Conservation (phyloP, 2,797 vertebrate species). For the Chelonia mydas region DNA sequence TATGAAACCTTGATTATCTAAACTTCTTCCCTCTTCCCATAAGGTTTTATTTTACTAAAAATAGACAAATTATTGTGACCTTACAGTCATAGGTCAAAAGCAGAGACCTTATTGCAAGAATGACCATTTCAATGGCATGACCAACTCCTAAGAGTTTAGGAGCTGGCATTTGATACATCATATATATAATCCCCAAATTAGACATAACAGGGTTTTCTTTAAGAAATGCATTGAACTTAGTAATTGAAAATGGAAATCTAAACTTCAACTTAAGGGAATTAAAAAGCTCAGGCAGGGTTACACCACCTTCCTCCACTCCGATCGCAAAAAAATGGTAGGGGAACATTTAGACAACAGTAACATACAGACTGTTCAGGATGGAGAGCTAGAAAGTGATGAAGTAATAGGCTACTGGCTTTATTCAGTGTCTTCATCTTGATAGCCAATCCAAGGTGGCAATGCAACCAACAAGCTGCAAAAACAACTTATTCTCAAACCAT, state of each 20-base stretch:
- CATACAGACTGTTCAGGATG: background rate
- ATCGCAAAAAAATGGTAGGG: background rate
- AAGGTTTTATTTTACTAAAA: background rate
- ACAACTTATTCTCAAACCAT: background rate
- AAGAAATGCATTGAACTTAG: background rate
- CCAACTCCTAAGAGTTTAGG: background rate
- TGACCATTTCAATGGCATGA: background rate
- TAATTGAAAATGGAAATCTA: background rate
- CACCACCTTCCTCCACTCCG: background rate
- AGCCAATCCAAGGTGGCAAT: background rate
- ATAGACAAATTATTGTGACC: background rate
- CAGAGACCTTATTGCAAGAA: background rate
- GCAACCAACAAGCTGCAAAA: no score
- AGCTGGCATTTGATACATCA: rapidly evolving
- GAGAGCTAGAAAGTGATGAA: background rate
- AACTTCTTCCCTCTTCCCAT: background rate
- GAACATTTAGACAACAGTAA: background rate
- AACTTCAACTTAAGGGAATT: background rate
- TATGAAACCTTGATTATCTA: background rate
- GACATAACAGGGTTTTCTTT: background rate
- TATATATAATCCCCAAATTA: background rate
- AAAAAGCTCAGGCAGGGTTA: background rate
- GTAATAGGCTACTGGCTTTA: background rate
- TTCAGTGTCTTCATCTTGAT: background rate
- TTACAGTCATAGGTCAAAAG: background rate